These are phyloP conservation scores for Caenorhabditis remanei DNA, from an alignment of 1,140 invertebrate species.

Conservation along the genomic window DNA sequence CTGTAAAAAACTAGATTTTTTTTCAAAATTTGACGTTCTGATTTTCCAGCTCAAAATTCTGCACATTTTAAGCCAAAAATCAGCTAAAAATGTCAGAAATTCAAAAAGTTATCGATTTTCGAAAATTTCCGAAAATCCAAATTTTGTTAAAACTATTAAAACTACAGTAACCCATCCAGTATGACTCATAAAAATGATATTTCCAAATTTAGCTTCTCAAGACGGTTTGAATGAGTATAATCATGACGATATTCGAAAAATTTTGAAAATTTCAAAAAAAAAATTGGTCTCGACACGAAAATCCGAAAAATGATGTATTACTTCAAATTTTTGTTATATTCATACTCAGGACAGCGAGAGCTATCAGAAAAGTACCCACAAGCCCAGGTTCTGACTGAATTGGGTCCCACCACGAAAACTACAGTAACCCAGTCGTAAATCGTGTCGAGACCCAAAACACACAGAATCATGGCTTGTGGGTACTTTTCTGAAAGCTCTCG, in stretches of 20 bases:
- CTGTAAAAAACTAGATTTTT: constrained; percentile 64
- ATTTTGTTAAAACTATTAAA: constrained; percentile 67
- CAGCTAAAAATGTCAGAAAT: too few relatives aligned
- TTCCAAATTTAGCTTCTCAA: too few relatives aligned
- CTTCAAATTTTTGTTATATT: background rate
- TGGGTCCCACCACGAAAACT: background rate
- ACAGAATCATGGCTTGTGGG: background rate
- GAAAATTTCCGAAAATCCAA: constrained; percentile 5
- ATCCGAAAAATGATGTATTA: too few relatives aligned
- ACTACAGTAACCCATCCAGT: background rate
- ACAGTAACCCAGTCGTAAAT: too few relatives aligned
- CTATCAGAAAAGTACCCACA: background rate
- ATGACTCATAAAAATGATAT: too few relatives aligned
- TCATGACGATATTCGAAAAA: too few relatives aligned
- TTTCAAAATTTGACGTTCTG: too few relatives aligned
- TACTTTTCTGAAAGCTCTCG: constrained; percentile 8
- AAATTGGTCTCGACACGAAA: too few relatives aligned
- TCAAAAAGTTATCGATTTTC: background rate
- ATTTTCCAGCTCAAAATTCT: too few relatives aligned
- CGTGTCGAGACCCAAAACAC: background rate
- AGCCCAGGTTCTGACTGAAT: background rate
- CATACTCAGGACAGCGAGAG: background rate
- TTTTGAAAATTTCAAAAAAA: too few relatives aligned
- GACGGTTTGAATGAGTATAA: too few relatives aligned
- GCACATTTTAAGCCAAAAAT: too few relatives aligned